A percentile compares a stretch with the other conserved stretches of the same genome.
Evolutionary conservation across 2,888 invertebrate species (phyloP).

Genomic region (Nemurella pictetii): DNA sequence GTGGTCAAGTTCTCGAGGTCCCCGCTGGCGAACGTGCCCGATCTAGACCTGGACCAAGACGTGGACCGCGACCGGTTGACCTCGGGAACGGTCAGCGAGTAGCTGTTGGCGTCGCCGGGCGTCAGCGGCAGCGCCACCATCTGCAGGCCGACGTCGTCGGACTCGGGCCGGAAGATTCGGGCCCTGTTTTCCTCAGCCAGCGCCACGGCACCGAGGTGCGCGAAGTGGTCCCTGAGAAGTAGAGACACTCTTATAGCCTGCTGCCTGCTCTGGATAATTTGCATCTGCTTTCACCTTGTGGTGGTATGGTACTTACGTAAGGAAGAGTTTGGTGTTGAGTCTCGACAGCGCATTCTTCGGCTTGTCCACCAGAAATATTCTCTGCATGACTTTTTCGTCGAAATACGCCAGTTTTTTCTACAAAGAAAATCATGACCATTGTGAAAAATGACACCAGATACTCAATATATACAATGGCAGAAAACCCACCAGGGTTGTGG

Average conservation of each 20-base stretch:
- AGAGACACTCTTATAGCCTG: neutral
- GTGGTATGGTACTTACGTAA: conserved; percentile 41
- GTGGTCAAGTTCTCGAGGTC: neutral
- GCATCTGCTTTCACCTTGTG: too few relatives aligned
- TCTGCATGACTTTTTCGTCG: conserved; percentile 56
- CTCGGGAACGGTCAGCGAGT: conserved; percentile 36
- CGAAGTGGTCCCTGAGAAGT: conserved; percentile 42
- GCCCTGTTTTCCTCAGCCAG: conserved; percentile 40
- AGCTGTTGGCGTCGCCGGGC: conserved; percentile 33
- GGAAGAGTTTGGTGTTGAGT: conserved; percentile 42
- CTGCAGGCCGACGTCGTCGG: neutral
- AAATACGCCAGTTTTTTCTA: conserved; percentile 55
- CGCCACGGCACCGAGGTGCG: conserved; percentile 43
- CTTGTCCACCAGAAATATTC: conserved; percentile 51
- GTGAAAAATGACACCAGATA: too few relatives aligned
- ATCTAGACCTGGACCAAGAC: conserved; percentile 10
- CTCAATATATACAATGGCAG: too few relatives aligned
- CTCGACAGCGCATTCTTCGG: conserved; percentile 39
- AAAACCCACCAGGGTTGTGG: too few relatives aligned
- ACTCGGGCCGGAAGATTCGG: neutral
- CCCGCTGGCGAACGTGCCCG: neutral
- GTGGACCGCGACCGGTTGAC: neutral
- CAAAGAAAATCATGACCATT: neutral
- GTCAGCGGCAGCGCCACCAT: neutral
- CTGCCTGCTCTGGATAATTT: neutral